Evolutionary conservation across 2,113 vertebrate genomes (phyloP), one percentile per base, ranked within the genome.

Genomic region (Cinclus mexicanus): DNA sequence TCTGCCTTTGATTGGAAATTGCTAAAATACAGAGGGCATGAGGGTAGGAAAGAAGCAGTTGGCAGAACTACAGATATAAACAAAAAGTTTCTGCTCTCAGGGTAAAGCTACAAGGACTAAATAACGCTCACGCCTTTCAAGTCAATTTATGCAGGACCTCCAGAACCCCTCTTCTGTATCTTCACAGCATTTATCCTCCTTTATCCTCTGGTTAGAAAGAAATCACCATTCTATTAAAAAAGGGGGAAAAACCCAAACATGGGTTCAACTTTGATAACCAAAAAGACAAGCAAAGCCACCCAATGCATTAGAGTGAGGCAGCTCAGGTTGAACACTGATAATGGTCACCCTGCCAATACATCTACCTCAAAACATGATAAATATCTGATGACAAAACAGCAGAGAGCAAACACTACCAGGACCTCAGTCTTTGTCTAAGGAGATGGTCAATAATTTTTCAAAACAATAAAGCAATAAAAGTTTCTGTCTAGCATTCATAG

Each of bases 201-300:
- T 41, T 33, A 79, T 8, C 2, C 6, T 56, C 35, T 7, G 4
- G 4, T 56, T 88, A 83, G 33, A 91, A 90, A 93, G 10, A 47
- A 75, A 78, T 17, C 35, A 19, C 26, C 11, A 28, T 64, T 52
- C 26, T 71, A 31, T 1, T 57, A 24, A 5, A 17, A 52, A 6
- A 18, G 1, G 0, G 2, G 7, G 3, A 1, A 1, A 20, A 31
- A 23, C 19, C 16, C 46, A 60, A 12, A 3, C 5, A 37, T 2
- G 12, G 7, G 16, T 42, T 87, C 59, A 53, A 28, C 31, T 56
- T 20, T 19, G 24, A 56, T 41, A 91, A 94, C n/a, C 29, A 49
- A 78, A 86, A 68, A 77, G n/a, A 39, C n/a, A 89, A 53, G 16
- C 22, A 80, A 93, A 70, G 7, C 9, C 33, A 83, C n/a, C 25